Conservation (phyloP, 2,888 invertebrate species). For the Drosophila dives region DNA sequence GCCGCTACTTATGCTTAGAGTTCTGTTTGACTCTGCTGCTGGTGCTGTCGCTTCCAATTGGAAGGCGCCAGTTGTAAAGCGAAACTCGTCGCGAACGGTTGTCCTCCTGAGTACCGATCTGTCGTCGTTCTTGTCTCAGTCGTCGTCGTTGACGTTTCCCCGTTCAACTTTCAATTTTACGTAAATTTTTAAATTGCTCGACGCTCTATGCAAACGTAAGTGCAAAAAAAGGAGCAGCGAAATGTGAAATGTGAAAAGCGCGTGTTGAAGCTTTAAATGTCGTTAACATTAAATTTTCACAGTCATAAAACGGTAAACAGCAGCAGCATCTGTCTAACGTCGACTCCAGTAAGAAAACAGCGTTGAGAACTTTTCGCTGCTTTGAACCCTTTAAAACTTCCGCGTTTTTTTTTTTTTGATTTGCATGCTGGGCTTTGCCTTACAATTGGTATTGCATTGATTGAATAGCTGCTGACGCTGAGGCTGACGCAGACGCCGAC, state of each 20-base stretch:
- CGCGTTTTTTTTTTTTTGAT: slow-evolving; percentile 3
- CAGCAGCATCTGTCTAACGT: slow-evolving; percentile 1
- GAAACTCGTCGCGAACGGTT: slow-evolving; percentile 75
- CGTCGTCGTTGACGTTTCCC: slow-evolving; percentile 15
- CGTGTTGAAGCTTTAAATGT: slow-evolving; percentile 29
- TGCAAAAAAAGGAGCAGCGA: slow-evolving; percentile 6
- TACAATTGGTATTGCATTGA: slow-evolving; percentile 60
- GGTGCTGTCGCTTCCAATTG: slow-evolving; percentile 59
- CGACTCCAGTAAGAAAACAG: not conserved
- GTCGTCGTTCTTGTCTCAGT: slow-evolving; percentile 18
- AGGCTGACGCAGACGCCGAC: slow-evolving; percentile 1
- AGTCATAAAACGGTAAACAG: slow-evolving; percentile 25
- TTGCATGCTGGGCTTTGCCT: not conserved
- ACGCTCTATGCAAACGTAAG: slow-evolving; percentile 28
- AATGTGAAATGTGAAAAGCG: slow-evolving; percentile 24
- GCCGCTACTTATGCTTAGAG: slow-evolving; percentile 38
- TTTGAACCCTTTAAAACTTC: slow-evolving; percentile 12
- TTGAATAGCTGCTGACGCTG: slow-evolving; percentile 33
- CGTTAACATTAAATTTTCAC: slow-evolving; percentile 26
- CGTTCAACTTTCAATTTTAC: slow-evolving; percentile 38
- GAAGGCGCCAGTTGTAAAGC: slow-evolving; percentile 74
- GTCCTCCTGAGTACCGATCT: slow-evolving; percentile 47
- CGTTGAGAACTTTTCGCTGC: slow-evolving; percentile 14
- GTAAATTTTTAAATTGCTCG: slow-evolving; percentile 48
- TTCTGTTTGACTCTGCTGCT: slow-evolving; percentile 20